Percentiles rank a stretch among this genome's conserved stretches.
Evolutionary conservation across 2,888 invertebrate genomes (phyloP).

Genomic region (Bedellia somnulentella): DNA sequence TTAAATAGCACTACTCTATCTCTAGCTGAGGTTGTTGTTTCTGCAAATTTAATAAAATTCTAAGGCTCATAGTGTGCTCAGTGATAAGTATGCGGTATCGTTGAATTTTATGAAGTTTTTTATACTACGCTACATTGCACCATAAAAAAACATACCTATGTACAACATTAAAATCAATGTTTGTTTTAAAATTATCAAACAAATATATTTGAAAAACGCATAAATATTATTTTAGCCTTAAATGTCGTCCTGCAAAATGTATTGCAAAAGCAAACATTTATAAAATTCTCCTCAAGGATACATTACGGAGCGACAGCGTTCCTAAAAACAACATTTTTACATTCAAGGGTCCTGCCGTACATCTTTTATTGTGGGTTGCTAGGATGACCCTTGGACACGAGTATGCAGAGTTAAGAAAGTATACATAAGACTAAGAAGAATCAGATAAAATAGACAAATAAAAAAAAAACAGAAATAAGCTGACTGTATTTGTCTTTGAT

Average conservation of each 20-base stretch:
- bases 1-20: too few species aligned
- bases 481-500: background rate
- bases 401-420: constrained; percentile 22
- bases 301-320: constrained; percentile 40
- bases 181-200: too few species aligned
- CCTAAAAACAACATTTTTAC: constrained; percentile 59
- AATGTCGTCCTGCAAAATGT: constrained; percentile 12
- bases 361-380: constrained; percentile 54
- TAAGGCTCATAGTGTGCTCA: too few species aligned
- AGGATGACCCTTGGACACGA: constrained; percentile 41
- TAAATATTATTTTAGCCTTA: too few species aligned
- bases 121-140: background rate
- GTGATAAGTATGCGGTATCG: too few species aligned
- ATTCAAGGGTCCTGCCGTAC: constrained; percentile 38
- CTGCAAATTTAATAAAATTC: too few species aligned
- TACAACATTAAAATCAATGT: too few species aligned
- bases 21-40: too few species aligned
- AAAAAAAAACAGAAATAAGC: background rate
- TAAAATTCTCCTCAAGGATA: constrained; percentile 44
- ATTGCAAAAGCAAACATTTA: constrained; percentile 37
- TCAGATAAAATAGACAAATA: background rate
- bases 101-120: background rate
- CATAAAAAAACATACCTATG: background rate
- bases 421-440: background rate
- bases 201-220: background rate